Evolutionary conservation across 2,113 vertebrate species (phyloP), one percentile per base, ranked within the genome.

Genomic region (Plestiodon gilberti): DNA sequence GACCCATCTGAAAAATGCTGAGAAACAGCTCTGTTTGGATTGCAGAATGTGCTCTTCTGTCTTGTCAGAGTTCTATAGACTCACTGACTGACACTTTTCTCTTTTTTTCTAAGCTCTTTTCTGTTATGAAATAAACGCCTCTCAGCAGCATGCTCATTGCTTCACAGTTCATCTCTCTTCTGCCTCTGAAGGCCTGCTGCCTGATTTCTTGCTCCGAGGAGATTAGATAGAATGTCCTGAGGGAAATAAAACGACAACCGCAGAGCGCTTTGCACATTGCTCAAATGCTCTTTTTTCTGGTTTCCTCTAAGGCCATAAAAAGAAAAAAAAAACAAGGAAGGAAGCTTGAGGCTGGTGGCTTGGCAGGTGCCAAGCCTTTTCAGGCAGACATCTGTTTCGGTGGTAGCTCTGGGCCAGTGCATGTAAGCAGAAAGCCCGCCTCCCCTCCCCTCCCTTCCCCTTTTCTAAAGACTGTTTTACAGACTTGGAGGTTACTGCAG

Each of bases 271-370:
- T 81, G 76, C 88, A 59, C 86, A 4, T 91, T 94, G 92, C 91
- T 91, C 91, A 93, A 89, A 93, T 6, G 92, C 88, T 90, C 85
- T 73, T 91, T 92, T 69, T 92, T 89, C 90, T 17, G n/a, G 1
- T 74, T 48, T 23, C 40, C 11, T 80, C 62, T 52, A 87, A 90
- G 86, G 87, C 90, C 87, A 91, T 82, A 87, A 89, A 90, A 92
- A 90, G 90, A 1, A 30, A 89, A 92, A 88, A 83, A 86, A 86
- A 92, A 92, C 1, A 30, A 93, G 92, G 93, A 90, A 93, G 94
- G 96, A 96, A 96, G 92, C 89, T 93, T 92, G 93, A 94, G 93
- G 95, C 90, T 40, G 89, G 90, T 91, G 88, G 94, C 85, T 92
- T 90, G 93, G 95, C 96, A 93, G 94, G 95, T 95, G 95, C 90